Evolutionary conservation across 2,888 invertebrate species (phyloP).

Genomic region (Trichacis sp.): DNA sequence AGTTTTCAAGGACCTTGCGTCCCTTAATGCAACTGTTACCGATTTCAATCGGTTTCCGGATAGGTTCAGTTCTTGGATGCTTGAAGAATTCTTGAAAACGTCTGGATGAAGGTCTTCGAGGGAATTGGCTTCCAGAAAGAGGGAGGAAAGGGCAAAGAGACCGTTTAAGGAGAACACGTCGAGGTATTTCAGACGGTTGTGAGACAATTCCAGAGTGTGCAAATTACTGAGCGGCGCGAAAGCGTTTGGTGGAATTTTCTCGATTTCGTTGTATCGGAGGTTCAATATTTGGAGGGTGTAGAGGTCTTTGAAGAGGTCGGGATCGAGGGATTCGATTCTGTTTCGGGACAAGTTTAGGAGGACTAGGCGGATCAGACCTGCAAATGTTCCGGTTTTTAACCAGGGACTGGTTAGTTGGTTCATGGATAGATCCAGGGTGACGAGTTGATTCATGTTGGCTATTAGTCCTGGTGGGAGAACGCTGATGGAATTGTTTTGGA

Average conservation of each 20-base stretch:
- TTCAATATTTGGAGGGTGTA: slow-evolving; percentile 91
- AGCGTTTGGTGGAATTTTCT: slow-evolving; percentile 86
- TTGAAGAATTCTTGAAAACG: slow-evolving; percentile 91
- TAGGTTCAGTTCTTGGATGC: slow-evolving; percentile 89
- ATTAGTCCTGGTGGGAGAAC: slow-evolving; percentile 88
- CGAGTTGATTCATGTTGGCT: slow-evolving; percentile 85
- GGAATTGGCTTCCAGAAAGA: slow-evolving; percentile 88
- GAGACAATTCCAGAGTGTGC: slow-evolving; percentile 87
- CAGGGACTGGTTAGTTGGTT: slow-evolving; percentile 89
- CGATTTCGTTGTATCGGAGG: slow-evolving; percentile 86
- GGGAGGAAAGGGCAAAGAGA: slow-evolving; percentile 84
- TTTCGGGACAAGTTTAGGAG: slow-evolving; percentile 89
- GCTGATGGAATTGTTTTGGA: slow-evolving; percentile 92
- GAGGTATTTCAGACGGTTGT: slow-evolving; percentile 86
- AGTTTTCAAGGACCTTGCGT: slow-evolving; percentile 87
- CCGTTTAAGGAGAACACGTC: slow-evolving; percentile 90
- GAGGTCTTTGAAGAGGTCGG: slow-evolving; percentile 87
- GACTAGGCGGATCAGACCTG: slow-evolving; percentile 89
- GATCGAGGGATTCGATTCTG: slow-evolving; percentile 83
- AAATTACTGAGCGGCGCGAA: slow-evolving; percentile 93
- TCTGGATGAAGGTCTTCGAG: slow-evolving; percentile 87
- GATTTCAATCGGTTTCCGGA: slow-evolving; percentile 87
- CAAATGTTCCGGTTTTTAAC: slow-evolving; percentile 87
- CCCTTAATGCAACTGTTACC: slow-evolving; percentile 84
- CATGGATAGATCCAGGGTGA: slow-evolving; percentile 86